Percentiles rank a stretch among this genome's conserved stretches.
These are phyloP conservation scores for Helostoma temminkii DNA, from an alignment of 2,797 vertebrate genomes.

Conservation along the genomic window DNA sequence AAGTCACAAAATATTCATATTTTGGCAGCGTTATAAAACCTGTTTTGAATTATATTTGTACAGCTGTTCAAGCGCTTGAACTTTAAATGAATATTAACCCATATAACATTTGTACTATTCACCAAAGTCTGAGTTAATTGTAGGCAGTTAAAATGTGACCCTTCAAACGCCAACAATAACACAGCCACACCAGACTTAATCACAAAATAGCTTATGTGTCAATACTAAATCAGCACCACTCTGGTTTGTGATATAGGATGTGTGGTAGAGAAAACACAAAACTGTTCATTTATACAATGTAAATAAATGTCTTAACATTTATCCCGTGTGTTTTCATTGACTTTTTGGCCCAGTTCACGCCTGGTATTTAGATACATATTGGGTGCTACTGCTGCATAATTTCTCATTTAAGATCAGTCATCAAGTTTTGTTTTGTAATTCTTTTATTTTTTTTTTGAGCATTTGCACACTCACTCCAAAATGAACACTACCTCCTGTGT, in stretches of 20 bases:
- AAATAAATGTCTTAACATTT: constrained; percentile 80
- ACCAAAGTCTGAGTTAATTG: constrained; percentile 16
- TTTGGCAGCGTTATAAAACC: constrained; percentile 14
- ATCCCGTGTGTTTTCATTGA: constrained; percentile 42
- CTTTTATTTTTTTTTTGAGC: no score
- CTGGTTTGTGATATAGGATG: constrained; percentile 49
- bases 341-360: no score
- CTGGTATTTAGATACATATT: no score
- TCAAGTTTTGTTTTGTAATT: no score
- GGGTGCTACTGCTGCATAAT: no score
- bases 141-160: constrained; percentile 24
- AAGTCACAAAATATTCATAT: constrained; percentile 21
- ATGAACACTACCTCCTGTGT: no score
- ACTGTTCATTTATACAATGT: constrained; percentile 66
- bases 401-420: no score
- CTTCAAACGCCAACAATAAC: constrained; percentile 11
- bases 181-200: constrained; percentile 22
- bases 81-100: constrained; percentile 29
- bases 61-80: constrained; percentile 27
- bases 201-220: constrained; percentile 7
- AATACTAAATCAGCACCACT: constrained; percentile 47
- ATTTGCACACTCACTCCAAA: no score
- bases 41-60: constrained; percentile 19
- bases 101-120: constrained; percentile 18
- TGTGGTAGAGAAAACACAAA: constrained; percentile 59